These are phyloP conservation scores for Andrena bucephala DNA, from an alignment of 2,888 invertebrate species.

Conservation along the genomic window DNA sequence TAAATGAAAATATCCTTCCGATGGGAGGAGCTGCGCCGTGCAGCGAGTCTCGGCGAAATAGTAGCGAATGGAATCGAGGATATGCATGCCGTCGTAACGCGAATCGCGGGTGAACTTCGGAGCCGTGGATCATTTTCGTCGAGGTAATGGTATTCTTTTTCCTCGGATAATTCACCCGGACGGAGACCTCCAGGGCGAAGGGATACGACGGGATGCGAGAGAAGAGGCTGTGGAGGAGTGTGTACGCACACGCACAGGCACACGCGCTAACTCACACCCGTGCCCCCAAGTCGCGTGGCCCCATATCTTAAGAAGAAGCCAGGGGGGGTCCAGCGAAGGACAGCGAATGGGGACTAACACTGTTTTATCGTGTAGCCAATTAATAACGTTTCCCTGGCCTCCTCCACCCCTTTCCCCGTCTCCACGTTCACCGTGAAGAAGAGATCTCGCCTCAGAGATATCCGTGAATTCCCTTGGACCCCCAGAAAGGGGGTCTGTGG, in stretches of 20 bases:
- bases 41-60: not conserved
- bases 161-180: slow-evolving; percentile 31
- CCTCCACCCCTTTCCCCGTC: slow-evolving; percentile 48
- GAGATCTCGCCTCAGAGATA: slow-evolving; percentile 76
- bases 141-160: slow-evolving; percentile 37
- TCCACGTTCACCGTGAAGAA: slow-evolving; percentile 66
- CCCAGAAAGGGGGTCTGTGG: slow-evolving; percentile 48
- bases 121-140: slow-evolving; percentile 15
- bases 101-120: not conserved
- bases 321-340: slow-evolving; percentile 80
- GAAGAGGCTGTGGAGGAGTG: not conserved
- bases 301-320: slow-evolving; percentile 81
- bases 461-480: slow-evolving; percentile 57
- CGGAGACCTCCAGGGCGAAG: slow-evolving; percentile 46
- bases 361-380: slow-evolving; percentile 84
- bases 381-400: slow-evolving; percentile 80
- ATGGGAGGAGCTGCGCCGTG: not conserved
- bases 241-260: not conserved
- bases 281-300: slow-evolving; percentile 80
- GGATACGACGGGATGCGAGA: slow-evolving; percentile 13
- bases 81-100: not conserved
- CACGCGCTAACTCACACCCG: slow-evolving; percentile 24
- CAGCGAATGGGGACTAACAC: slow-evolving; percentile 82
- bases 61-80: not conserved
- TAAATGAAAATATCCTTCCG: slow-evolving; percentile 32